A percentile compares a stretch with the other conserved stretches of the same genome.
Conservation (phyloP, 2,113 vertebrate genomes). For the Capricornis sumatraensis region DNA sequence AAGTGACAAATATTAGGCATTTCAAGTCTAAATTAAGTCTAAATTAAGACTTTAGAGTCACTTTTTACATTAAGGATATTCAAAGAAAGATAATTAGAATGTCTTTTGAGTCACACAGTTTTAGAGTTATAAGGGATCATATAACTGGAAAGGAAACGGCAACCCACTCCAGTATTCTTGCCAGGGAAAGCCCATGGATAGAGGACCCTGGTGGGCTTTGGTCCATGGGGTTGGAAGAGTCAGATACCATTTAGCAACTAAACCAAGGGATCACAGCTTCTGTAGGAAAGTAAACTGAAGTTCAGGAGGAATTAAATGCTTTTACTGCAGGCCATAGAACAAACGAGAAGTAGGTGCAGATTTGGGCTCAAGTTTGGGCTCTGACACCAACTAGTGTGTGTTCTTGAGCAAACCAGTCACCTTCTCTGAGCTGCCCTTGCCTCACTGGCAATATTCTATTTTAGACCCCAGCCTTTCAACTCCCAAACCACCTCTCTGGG, state of each 20-base stretch:
- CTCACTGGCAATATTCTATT: not conserved
- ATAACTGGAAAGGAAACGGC: too few species aligned
- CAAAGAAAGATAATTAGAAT: too few species aligned
- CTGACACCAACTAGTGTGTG: not conserved
- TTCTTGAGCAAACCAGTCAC: not conserved
- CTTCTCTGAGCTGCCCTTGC: not conserved
- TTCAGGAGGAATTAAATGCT: not conserved
- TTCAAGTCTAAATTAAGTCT: not conserved
- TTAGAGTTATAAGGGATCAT: too few species aligned
- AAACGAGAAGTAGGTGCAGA: not conserved
- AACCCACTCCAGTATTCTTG: too few species aligned
- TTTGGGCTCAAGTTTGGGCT: not conserved
- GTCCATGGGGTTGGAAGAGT: not conserved
- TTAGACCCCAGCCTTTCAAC: not conserved
- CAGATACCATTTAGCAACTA: not conserved
- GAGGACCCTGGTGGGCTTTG: not conserved
- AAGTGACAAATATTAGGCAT: not conserved
- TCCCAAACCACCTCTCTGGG: not conserved
- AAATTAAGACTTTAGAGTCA: not conserved
- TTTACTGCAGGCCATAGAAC: not conserved
- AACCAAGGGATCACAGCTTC: not conserved
- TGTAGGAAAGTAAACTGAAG: not conserved
- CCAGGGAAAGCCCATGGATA: too few species aligned
- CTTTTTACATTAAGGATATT: not conserved
- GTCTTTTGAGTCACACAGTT: too few species aligned